These are phyloP conservation scores for Clupea harengus DNA, from an alignment of 2,113 vertebrate genomes.

Conservation along the genomic window DNA sequence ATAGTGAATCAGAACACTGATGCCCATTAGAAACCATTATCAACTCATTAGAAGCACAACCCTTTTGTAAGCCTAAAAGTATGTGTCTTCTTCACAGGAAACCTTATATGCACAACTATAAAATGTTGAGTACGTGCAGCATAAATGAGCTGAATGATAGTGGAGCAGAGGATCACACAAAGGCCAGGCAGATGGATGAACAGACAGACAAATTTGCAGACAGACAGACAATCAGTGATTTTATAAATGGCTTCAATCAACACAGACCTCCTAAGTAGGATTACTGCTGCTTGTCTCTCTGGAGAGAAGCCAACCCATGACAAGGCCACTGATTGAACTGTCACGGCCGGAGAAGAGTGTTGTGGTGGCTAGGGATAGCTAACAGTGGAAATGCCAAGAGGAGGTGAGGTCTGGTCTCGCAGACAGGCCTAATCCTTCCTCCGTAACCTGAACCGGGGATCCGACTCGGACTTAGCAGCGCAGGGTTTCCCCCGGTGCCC, in stretches of 20 bases:
- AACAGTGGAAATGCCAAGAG: constrained; percentile 2
- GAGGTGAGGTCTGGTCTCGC: constrained; percentile 6
- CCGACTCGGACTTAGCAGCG: constrained; percentile 18
- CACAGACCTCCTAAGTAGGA: not conserved
- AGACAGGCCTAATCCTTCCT: constrained; percentile 15
- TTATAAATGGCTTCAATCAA: constrained; percentile 13
- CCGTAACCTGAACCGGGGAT: constrained; percentile 31
- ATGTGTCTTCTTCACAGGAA: not conserved
- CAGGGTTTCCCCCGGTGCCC: constrained; percentile 2
- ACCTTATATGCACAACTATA: not conserved
- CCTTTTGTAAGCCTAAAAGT: not conserved
- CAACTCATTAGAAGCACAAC: not conserved
- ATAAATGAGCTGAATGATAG: not conserved
- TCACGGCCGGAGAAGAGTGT: not conserved
- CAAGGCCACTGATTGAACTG: constrained; percentile 16
- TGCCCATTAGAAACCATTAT: not conserved
- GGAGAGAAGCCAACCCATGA: not conserved
- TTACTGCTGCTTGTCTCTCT: constrained; percentile 2
- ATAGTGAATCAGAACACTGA: not conserved
- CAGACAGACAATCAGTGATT: not conserved
- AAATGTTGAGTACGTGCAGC: not conserved
- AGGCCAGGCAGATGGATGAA: not conserved
- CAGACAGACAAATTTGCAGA: not conserved
- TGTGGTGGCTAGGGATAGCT: constrained; percentile 7
- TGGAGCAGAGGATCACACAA: not conserved